These are phyloP conservation scores for Cuniculus paca DNA, from an alignment of 2,797 vertebrate species.

Conservation along the genomic window DNA sequence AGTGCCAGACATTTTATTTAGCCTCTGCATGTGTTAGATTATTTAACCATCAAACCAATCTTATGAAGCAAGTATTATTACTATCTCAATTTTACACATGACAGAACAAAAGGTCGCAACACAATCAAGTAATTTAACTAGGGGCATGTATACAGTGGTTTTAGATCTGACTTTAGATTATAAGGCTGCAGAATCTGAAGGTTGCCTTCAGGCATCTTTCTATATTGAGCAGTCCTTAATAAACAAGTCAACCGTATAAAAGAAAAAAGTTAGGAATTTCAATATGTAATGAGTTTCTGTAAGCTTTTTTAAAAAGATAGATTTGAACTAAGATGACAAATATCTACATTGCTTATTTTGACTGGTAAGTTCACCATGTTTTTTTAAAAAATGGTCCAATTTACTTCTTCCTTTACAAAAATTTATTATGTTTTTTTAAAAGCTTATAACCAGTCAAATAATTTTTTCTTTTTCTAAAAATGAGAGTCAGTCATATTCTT, in stretches of 20 bases:
- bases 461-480: neutral
- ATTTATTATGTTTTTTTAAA: neutral
- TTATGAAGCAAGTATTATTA: neutral
- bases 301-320: neutral
- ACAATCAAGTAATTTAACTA: neutral
- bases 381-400: neutral
- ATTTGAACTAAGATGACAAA: neutral
- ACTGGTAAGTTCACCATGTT: neutral
- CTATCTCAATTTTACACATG: neutral
- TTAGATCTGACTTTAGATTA: neutral
- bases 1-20: neutral
- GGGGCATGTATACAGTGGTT: neutral
- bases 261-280: neutral
- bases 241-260: neutral
- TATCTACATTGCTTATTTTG: neutral
- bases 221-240: neutral
- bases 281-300: neutral
- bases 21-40: neutral
- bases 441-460: neutral
- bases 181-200: neutral
- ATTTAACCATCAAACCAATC: neutral
- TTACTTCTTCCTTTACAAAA: constrained; percentile 36
- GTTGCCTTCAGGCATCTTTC: neutral
- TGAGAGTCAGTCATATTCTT: neutral
- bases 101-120: neutral